Evolutionary conservation across 2,797 vertebrate genomes (phyloP).

Genomic region (Leontopithecus rosalia): DNA sequence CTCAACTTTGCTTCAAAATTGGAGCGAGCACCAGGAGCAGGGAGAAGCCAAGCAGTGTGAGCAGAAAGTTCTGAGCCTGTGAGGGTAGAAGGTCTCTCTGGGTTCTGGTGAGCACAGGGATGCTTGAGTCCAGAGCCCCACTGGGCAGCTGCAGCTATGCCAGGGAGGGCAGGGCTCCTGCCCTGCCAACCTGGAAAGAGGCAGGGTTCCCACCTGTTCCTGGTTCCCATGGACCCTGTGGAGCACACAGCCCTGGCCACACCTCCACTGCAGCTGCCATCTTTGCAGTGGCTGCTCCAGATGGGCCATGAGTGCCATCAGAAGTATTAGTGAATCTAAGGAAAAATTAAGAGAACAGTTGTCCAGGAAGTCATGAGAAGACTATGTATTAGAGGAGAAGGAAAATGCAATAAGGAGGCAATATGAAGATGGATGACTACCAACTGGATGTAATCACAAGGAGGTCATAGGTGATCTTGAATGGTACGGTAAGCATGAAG

Average conservation of each 20-base stretch:
- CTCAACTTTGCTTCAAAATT: background rate
- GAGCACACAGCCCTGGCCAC: background rate
- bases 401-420: background rate
- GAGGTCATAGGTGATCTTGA: background rate
- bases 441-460: background rate
- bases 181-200: background rate
- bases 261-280: background rate
- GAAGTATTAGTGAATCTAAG: background rate
- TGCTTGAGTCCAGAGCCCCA: background rate
- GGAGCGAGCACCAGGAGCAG: background rate
- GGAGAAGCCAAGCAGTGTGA: background rate
- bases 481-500: background rate
- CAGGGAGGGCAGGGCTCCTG: background rate
- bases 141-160: background rate
- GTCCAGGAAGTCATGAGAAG: background rate
- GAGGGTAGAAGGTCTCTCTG: background rate
- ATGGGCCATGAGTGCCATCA: background rate
- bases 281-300: background rate
- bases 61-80: background rate
- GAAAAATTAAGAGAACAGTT: background rate
- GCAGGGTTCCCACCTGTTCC: background rate
- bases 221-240: background rate
- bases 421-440: background rate
- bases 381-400: background rate
- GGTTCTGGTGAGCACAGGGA: background rate